Percentiles rank a stretch among this genome's conserved stretches.
These are phyloP conservation scores for Miltochrista miniata DNA, from an alignment of 2,888 invertebrate genomes.

Conservation along the genomic window DNA sequence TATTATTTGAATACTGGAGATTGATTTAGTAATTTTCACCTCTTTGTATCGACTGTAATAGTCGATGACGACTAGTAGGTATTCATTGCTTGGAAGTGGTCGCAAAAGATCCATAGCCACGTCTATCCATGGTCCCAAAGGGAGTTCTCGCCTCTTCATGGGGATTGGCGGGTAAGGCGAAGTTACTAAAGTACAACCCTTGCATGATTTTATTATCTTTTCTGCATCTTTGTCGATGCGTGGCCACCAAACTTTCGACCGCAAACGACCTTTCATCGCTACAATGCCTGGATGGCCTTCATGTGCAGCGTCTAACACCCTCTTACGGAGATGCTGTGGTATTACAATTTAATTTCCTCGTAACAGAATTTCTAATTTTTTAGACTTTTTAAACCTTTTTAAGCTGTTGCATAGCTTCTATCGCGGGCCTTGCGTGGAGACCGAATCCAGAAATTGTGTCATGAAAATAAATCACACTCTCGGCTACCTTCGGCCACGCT, in stretches of 20 bases:
- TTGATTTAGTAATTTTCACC: neutral
- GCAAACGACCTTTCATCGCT: slow-evolving; percentile 48
- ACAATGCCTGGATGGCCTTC: slow-evolving; percentile 52
- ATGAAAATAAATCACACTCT: no score
- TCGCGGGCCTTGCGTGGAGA: no score
- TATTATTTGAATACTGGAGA: no score
- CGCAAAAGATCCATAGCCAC: slow-evolving; percentile 27
- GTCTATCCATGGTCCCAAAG: slow-evolving; percentile 24
- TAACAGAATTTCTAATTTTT: neutral
- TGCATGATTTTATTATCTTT: slow-evolving; percentile 30
- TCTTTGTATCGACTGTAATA: neutral
- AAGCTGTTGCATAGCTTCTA: no score
- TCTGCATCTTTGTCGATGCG: slow-evolving; percentile 43
- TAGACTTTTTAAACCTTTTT: no score
- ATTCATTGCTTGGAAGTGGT: slow-evolving; percentile 28
- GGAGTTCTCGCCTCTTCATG: slow-evolving; percentile 19
- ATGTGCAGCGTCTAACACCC: slow-evolving; percentile 22
- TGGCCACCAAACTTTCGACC: slow-evolving; percentile 56
- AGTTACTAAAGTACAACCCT: slow-evolving; percentile 23
- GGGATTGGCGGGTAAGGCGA: slow-evolving; percentile 19
- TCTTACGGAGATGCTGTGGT: neutral
- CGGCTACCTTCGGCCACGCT: no score
- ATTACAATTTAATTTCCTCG: slow-evolving; percentile 1
- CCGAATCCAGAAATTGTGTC: no score
- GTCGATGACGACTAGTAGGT: neutral